Conservation (phyloP, 2,888 invertebrate genomes). For the Ctenicera cuprea region DNA sequence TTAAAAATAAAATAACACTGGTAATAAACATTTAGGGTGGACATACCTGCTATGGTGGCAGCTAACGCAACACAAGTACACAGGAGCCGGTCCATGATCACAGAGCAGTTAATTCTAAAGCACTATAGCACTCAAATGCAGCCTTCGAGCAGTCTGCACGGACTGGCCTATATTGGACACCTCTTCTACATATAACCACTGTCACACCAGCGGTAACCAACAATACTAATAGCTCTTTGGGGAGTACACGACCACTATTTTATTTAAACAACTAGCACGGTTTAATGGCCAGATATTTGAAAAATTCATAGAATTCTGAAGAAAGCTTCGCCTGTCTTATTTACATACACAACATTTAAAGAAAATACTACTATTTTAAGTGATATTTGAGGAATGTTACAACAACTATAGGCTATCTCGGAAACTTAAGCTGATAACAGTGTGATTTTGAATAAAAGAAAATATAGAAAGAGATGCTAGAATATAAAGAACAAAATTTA, state of each 20-base stretch:
- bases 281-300: not conserved
- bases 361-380: too few relatives aligned
- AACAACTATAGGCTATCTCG: too few relatives aligned
- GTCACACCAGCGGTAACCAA: slow-evolving; percentile 53
- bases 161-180: slow-evolving; percentile 68
- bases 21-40: not conserved
- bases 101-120: slow-evolving; percentile 47
- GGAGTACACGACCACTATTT: slow-evolving; percentile 8
- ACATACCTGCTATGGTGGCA: slow-evolving; percentile 61
- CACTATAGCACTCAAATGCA: slow-evolving; percentile 52
- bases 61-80: slow-evolving; percentile 61
- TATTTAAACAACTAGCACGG: slow-evolving; percentile 21
- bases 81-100: slow-evolving; percentile 62
- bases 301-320: not conserved
- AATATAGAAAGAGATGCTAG: too few relatives aligned
- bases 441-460: too few relatives aligned
- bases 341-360: not conserved
- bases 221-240: slow-evolving; percentile 40
- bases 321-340: not conserved
- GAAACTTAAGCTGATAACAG: too few relatives aligned
- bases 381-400: too few relatives aligned
- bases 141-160: slow-evolving; percentile 59
- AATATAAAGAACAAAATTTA: too few relatives aligned
- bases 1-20: too few relatives aligned
- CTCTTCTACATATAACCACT: slow-evolving; percentile 64